phyloP scores from a whole-genome alignment of 92 coral and sea anemone genomes.

The Desmophyllum pertusum region DNA sequence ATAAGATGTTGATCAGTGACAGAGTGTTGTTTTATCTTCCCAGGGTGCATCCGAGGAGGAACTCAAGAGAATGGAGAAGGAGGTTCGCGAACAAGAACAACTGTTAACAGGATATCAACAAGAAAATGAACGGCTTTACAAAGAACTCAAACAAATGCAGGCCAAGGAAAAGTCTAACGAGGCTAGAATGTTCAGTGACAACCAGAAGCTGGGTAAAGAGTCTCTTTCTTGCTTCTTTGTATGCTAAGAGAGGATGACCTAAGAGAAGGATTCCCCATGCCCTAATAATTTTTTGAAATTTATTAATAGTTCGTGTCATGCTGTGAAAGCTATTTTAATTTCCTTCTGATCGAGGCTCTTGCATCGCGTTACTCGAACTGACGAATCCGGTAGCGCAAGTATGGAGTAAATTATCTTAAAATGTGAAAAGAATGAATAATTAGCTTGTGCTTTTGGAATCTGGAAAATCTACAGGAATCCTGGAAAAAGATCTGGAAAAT shows the following conservation, averaged over 20 bases:
- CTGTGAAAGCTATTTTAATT: no score
- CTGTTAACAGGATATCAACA: conserved; percentile 91
- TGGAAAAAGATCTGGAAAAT: no score
- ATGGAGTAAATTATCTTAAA: no score
- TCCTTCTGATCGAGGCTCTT: no score
- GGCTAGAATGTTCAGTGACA: conserved; percentile 92
- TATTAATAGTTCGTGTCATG: neutral
- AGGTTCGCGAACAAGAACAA: conserved; percentile 91
- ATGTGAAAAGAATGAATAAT: no score
- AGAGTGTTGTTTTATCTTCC: neutral
- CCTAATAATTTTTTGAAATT: neutral
- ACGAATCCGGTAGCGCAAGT: no score
- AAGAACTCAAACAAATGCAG: conserved; percentile 90
- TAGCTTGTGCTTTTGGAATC: no score
- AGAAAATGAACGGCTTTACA: conserved; percentile 92
- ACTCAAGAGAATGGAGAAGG: conserved; percentile 83
- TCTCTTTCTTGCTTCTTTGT: neutral
- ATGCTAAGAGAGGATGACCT: no score
- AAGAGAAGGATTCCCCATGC: neutral
- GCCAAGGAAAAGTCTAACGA: conserved; percentile 84
- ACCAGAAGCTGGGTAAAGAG: conserved; percentile 89
- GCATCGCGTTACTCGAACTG: no score
- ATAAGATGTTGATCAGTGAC: neutral
- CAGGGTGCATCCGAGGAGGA: conserved; percentile 92
- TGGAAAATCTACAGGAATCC: no score